Percentiles rank a stretch among this genome's conserved stretches.
Evolutionary conservation across 1,140 invertebrate species (phyloP).

Genomic region (Euwallacea similis): DNA sequence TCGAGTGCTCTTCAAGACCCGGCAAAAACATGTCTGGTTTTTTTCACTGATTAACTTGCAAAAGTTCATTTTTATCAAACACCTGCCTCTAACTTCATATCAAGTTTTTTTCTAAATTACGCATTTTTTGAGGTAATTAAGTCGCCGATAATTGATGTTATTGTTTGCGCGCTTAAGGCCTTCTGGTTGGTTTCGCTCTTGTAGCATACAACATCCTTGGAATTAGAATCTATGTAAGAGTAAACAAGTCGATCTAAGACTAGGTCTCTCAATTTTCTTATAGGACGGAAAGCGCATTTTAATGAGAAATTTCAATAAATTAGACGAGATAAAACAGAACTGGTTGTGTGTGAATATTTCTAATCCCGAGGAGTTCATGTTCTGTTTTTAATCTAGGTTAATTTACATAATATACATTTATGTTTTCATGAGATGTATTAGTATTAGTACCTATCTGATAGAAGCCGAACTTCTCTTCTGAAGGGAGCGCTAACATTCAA

Average conservation of each 20-base stretch:
- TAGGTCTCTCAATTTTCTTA: slow-evolving; percentile 31
- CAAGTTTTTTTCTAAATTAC: slow-evolving; percentile 19
- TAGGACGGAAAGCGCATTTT: slow-evolving; percentile 32
- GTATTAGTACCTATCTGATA: not conserved
- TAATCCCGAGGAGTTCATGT: slow-evolving; percentile 36
- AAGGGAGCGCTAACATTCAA: too few species aligned
- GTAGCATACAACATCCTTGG: slow-evolving; percentile 1
- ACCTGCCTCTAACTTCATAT: slow-evolving; percentile 25
- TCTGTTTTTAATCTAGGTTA: slow-evolving; percentile 28
- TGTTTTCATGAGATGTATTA: slow-evolving; percentile 2
- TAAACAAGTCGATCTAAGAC: slow-evolving; percentile 30
- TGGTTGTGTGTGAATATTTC: slow-evolving; percentile 39
- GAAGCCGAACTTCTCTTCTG: not conserved
- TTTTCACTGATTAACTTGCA: slow-evolving; percentile 27
- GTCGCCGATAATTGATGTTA: slow-evolving; percentile 5
- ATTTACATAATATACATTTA: slow-evolving; percentile 27
- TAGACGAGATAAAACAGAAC: slow-evolving; percentile 35
- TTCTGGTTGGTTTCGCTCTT: not conserved
- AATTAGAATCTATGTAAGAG: slow-evolving; percentile 21
- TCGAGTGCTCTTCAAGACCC: slow-evolving; percentile 21
- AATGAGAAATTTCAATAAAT: slow-evolving; percentile 31
- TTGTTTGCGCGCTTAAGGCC: not conserved
- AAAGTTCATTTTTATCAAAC: slow-evolving; percentile 31
- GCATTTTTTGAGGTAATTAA: slow-evolving; percentile 18
- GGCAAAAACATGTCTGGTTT: slow-evolving; percentile 30